Conservation (phyloP, 1,140 invertebrate species). For the Agrilus planipennis region DNA sequence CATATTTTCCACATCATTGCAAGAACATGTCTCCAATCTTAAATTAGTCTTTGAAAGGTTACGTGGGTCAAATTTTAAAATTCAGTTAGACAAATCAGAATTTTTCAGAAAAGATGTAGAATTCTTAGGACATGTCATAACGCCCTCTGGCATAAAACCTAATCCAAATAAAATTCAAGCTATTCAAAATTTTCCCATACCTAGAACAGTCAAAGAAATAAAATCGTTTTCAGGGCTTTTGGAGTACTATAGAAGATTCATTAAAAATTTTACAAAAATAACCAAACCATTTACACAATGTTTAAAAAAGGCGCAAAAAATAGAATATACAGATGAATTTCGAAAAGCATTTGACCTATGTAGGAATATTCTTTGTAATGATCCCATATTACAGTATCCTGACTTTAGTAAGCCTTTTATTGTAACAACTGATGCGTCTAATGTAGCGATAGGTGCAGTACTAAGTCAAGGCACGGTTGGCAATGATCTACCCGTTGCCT, state of each 20-base stretch:
- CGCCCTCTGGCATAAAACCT: not conserved
- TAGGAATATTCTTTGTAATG: not conserved
- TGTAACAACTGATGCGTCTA: too few species aligned
- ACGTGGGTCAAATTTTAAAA: too few species aligned
- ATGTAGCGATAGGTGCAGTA: too few species aligned
- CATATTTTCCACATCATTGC: conserved; percentile 1
- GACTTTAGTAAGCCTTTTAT: too few species aligned
- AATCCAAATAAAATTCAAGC: not conserved
- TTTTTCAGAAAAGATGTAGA: too few species aligned
- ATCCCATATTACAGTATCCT: not conserved
- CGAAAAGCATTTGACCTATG: not conserved
- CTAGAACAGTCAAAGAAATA: not conserved
- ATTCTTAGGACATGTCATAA: not conserved
- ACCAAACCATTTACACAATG: not conserved
- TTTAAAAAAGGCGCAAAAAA: not conserved
- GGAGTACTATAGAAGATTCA: conserved; percentile 1
- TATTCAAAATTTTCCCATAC: not conserved
- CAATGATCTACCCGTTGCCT: too few species aligned
- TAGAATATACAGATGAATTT: not conserved
- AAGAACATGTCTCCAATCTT: conserved; percentile 1
- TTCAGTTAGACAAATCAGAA: too few species aligned
- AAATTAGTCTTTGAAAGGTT: conserved; percentile 1
- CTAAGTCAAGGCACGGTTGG: too few species aligned
- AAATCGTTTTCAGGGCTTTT: conserved; percentile 1
- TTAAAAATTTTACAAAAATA: conserved; percentile 5